Evolutionary conservation across 2,797 vertebrate species (phyloP).

Genomic region (Bufotes viridis): DNA sequence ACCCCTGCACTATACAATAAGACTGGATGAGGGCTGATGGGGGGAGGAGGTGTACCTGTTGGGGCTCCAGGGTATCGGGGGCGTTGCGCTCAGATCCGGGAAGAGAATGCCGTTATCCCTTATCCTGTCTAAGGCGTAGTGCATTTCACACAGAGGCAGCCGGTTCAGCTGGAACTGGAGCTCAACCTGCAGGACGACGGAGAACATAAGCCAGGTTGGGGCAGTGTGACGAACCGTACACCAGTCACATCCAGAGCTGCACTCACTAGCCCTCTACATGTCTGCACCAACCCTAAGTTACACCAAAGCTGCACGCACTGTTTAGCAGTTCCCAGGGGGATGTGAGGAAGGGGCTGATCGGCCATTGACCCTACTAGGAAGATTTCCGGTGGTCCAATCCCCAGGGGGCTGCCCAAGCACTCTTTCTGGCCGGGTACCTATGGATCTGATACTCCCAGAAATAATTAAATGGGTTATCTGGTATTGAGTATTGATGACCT

Average conservation of each 20-base stretch:
- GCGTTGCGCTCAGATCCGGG: conserved; percentile 88
- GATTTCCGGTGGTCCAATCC: no score
- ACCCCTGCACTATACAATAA: not conserved
- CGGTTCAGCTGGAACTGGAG: conserved; percentile 98
- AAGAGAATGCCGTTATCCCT: conserved; percentile 94
- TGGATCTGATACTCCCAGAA: no score
- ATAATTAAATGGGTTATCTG: no score
- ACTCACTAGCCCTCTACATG: not conserved
- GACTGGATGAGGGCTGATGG: not conserved
- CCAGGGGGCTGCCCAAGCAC: no score
- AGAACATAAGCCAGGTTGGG: not conserved
- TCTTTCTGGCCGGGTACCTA: no score
- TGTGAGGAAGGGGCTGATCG: no score
- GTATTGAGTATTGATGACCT: no score
- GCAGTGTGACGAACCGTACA: not conserved
- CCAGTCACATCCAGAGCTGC: not conserved
- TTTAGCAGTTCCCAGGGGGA: no score
- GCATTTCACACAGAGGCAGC: conserved; percentile 98
- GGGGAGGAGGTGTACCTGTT: conserved; percentile 84
- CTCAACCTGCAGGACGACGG: conserved; percentile 84
- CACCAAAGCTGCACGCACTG: no score
- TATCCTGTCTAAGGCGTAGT: conserved; percentile 97
- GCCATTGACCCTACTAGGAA: no score
- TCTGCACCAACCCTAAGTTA: not conserved
- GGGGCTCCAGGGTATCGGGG: conserved; percentile 98